phyloP scores from a whole-genome alignment of 2,113 vertebrate genomes.

The Smithornis capensis region DNA sequence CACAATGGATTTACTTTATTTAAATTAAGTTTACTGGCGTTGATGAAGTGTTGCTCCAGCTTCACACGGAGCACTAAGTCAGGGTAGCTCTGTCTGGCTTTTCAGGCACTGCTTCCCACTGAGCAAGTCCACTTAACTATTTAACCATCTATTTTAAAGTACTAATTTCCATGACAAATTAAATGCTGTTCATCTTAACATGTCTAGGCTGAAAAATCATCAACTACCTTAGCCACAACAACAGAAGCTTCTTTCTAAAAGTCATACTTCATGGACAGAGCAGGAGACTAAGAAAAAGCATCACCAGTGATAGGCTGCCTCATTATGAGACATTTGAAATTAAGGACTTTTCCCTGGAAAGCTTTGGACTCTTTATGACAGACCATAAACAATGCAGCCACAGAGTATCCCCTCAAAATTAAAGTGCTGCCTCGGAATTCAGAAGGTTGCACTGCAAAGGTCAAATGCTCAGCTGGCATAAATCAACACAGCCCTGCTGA shows the following conservation, averaged over 20 bases:
- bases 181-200: neutral
- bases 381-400: neutral
- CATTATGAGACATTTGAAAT: neutral
- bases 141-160: neutral
- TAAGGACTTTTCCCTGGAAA: slow-evolving; percentile 11
- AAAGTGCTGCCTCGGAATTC: neutral
- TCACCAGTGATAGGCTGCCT: neutral
- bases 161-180: slow-evolving; percentile 25
- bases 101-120: neutral
- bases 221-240: neutral
- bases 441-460: neutral
- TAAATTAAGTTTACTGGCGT: neutral
- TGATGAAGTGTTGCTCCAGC: neutral
- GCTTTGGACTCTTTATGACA: neutral
- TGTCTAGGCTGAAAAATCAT: slow-evolving; percentile 1
- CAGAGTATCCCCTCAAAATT: neutral
- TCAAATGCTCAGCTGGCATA: neutral
- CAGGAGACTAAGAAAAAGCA: neutral
- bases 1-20: neutral
- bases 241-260: neutral
- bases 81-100: neutral
- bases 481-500: neutral
- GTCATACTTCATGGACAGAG: neutral
- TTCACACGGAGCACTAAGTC: neutral
- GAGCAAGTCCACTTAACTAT: neutral